These are phyloP conservation scores for Actenoides hombroni DNA, from an alignment of 2,113 vertebrate genomes.

Conservation along the genomic window DNA sequence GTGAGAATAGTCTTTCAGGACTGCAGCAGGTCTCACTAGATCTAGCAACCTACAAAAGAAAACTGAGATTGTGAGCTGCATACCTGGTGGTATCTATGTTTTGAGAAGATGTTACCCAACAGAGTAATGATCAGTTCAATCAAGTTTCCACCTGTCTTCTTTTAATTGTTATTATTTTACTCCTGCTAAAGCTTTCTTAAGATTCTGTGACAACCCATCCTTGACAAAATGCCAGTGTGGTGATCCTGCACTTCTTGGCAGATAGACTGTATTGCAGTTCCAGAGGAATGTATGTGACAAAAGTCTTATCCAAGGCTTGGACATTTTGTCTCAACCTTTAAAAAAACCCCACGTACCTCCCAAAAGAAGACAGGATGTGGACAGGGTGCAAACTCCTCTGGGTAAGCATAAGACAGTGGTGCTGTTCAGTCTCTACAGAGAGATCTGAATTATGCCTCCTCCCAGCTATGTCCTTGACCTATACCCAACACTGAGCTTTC, in stretches of 20 bases:
- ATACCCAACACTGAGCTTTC: background rate
- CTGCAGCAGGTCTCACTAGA: background rate
- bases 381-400: background rate
- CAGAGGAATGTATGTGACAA: background rate
- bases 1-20: background rate
- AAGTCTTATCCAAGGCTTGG: background rate
- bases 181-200: background rate
- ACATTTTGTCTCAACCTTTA: background rate
- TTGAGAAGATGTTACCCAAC: background rate
- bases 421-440: background rate
- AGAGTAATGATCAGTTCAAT: background rate
- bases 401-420: background rate
- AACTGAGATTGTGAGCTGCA: background rate
- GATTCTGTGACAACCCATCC: background rate
- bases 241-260: background rate
- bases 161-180: background rate
- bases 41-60: background rate
- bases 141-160: background rate
- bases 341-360: background rate
- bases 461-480: background rate
- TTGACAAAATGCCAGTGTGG: background rate
- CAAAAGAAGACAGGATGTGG: background rate
- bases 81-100: background rate
- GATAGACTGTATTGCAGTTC: rapidly evolving
- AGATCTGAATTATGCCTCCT: background rate